Percentiles rank a stretch among this genome's conserved stretches.
Conservation (phyloP, 1,140 invertebrate genomes). For the Drosophila nebulosa region DNA sequence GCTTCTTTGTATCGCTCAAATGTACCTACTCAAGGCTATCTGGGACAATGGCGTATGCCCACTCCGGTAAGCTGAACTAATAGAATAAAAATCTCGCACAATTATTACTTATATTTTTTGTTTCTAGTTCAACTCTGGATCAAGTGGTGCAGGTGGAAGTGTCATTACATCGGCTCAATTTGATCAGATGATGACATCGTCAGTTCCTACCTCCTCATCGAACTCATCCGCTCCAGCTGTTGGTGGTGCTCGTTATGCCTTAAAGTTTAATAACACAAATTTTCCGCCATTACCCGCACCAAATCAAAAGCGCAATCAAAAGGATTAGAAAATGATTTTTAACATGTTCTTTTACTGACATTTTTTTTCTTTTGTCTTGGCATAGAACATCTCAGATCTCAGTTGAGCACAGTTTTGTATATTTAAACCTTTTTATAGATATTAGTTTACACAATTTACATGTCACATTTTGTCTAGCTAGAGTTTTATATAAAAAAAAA, state of each 20-base stretch:
- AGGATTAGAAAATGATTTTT: background rate
- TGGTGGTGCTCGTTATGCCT: background rate
- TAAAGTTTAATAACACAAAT: slow-evolving; percentile 19
- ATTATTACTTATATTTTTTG: background rate
- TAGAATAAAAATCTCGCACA: background rate
- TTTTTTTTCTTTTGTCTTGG: background rate
- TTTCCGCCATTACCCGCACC: slow-evolving; percentile 41
- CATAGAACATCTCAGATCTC: background rate
- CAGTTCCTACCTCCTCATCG: background rate
- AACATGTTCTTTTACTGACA: background rate
- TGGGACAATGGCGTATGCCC: background rate
- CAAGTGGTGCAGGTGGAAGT: background rate
- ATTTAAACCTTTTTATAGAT: background rate
- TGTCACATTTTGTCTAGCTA: background rate
- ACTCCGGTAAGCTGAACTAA: background rate
- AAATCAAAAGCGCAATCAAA: slow-evolving; percentile 16
- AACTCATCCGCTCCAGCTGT: background rate
- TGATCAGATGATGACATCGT: background rate
- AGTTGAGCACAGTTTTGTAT: background rate
- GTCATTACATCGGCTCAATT: background rate
- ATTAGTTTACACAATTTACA: background rate
- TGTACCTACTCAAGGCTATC: background rate
- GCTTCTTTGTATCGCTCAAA: background rate
- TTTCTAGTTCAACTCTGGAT: background rate
- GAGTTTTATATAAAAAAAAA: background rate